A percentile compares a stretch with the other conserved stretches of the same genome.
These are phyloP conservation scores for Bombus vancouverensis DNA, from an alignment of 1,140 invertebrate genomes.

Conservation along the genomic window DNA sequence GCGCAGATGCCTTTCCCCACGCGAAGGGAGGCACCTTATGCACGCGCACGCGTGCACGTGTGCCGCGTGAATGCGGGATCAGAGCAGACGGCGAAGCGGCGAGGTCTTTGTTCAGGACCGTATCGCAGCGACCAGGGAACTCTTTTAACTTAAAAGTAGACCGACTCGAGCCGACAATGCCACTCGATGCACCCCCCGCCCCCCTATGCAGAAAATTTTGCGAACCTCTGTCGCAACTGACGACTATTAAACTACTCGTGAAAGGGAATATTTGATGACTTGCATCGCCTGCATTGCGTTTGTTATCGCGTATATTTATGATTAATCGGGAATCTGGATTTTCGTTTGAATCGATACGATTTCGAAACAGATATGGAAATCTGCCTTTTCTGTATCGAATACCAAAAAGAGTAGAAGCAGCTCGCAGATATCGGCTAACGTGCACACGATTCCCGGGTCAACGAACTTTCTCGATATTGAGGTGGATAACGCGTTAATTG, in stretches of 20 bases:
- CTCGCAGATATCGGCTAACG: background rate
- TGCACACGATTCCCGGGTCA: slow-evolving; percentile 33
- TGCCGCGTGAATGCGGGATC: slow-evolving; percentile 13
- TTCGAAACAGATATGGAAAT: background rate
- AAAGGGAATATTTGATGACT: too few species aligned
- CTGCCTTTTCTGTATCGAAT: background rate
- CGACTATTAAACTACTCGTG: too few species aligned
- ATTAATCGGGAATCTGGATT: too few species aligned
- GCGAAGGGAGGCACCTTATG: slow-evolving; percentile 17
- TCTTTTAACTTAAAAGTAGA: too few species aligned
- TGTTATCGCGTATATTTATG: too few species aligned
- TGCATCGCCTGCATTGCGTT: too few species aligned
- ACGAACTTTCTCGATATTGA: slow-evolving; percentile 54
- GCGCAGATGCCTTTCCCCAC: slow-evolving; percentile 22
- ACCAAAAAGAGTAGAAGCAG: background rate
- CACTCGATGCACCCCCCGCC: background rate
- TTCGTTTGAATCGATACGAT: too few species aligned
- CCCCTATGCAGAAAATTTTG: background rate
- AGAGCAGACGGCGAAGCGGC: background rate
- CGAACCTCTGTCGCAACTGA: background rate
- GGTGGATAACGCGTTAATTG: slow-evolving; percentile 57
- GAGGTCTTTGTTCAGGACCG: slow-evolving; percentile 13
- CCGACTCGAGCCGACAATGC: background rate
- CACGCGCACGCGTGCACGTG: slow-evolving; percentile 23
- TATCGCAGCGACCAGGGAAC: background rate